A percentile compares a stretch with the other conserved stretches of the same genome.
phyloP scores from a whole-genome alignment of 2,888 invertebrate species.

The Mactromeris polynyma region DNA sequence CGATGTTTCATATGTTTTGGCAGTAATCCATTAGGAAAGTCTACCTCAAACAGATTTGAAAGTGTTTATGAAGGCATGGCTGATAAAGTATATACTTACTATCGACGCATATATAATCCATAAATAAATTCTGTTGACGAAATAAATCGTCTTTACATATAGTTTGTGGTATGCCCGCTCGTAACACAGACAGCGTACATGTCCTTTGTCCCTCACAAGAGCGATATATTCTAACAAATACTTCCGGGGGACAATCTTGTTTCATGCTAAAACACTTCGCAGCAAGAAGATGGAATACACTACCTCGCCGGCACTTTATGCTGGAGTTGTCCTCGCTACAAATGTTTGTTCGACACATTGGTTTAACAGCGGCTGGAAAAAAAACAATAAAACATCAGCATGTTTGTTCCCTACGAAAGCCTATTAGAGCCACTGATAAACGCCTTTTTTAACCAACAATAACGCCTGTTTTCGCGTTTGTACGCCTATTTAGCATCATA shows the following conservation, averaged over 20 bases:
- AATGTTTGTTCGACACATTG: constrained; percentile 71
- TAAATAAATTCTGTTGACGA: constrained; percentile 66
- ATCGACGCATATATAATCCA: constrained; percentile 74
- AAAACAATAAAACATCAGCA: not conserved
- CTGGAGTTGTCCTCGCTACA: constrained; percentile 67
- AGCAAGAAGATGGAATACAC: constrained; percentile 66
- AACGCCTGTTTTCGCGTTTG: no score
- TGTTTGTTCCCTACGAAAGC: no score
- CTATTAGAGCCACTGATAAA: no score
- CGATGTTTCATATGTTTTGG: no score
- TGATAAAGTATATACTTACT: constrained; percentile 55
- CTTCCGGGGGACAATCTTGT: constrained; percentile 63
- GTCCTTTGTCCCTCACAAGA: constrained; percentile 70
- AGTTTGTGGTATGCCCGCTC: constrained; percentile 48
- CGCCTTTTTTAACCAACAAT: no score
- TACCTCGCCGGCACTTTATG: constrained; percentile 64
- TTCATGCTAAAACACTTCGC: constrained; percentile 65
- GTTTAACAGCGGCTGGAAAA: constrained; percentile 51
- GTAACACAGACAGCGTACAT: constrained; percentile 59
- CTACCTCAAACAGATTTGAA: no score
- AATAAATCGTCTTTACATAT: constrained; percentile 57
- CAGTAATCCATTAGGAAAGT: no score
- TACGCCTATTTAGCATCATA: no score
- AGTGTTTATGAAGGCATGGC: no score
- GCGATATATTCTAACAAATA: constrained; percentile 67